Conservation (phyloP, 2,113 vertebrate species). For the Podocnemis expansa region DNA sequence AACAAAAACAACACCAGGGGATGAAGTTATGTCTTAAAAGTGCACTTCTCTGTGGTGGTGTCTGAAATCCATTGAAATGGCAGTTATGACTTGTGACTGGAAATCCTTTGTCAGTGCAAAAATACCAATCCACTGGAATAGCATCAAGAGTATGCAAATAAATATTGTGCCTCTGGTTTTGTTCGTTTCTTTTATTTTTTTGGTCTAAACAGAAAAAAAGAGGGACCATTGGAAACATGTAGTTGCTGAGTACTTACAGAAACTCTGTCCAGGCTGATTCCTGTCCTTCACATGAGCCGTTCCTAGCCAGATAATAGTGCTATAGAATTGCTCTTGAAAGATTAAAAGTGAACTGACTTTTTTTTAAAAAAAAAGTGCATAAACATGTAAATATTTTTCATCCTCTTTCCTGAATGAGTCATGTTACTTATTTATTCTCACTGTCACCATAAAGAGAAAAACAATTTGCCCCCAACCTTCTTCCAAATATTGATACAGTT, state of each 20-base stretch:
- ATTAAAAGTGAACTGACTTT: background rate
- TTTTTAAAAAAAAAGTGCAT: background rate
- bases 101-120: background rate
- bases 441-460: background rate
- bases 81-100: accelerated
- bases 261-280: background rate
- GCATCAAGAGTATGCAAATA: accelerated
- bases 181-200: background rate
- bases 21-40: background rate
- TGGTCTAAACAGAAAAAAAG: background rate
- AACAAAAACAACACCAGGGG: accelerated
- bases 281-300: background rate
- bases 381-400: background rate
- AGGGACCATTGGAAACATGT: background rate
- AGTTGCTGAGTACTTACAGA: background rate
- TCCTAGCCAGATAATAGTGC: background rate
- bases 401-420: background rate
- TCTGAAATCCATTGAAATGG: accelerated
- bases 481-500: background rate
- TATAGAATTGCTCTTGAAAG: background rate
- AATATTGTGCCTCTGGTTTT: background rate
- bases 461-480: background rate
- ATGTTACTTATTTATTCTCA: background rate
- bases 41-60: accelerated
- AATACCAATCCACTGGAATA: background rate